Conservation (phyloP, 2,113 vertebrate species). For the Calonectris borealis region DNA sequence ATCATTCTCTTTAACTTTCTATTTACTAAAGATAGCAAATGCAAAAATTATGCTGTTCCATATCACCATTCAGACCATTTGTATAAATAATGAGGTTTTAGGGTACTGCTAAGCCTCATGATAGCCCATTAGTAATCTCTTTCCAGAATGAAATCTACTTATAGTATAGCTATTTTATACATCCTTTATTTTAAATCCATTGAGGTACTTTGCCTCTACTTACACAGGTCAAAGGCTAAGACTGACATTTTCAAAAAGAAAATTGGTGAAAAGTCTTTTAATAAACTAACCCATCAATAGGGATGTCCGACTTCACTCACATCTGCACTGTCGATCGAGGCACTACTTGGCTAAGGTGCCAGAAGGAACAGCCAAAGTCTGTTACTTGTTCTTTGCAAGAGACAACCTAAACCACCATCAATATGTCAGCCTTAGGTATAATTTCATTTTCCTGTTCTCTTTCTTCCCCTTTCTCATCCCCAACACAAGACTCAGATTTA, state of each 20-base stretch:
- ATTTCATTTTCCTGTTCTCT: neutral
- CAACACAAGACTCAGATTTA: neutral
- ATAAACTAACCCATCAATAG: neutral
- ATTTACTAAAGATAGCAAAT: neutral
- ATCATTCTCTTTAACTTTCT: neutral
- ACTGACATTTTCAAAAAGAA: neutral
- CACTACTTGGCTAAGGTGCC: neutral
- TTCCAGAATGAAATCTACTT: constrained; percentile 16
- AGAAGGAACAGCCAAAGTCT: neutral
- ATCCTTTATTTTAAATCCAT: neutral
- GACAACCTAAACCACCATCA: neutral
- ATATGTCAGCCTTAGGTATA: neutral
- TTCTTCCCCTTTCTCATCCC: neutral
- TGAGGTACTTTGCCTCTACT: neutral
- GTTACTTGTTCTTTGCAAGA: neutral
- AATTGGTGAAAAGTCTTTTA: neutral
- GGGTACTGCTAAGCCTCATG: neutral
- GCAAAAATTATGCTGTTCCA: neutral
- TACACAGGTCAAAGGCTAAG: neutral
- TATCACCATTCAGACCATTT: neutral
- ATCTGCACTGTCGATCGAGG: accelerated
- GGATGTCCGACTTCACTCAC: neutral
- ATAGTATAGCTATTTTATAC: neutral
- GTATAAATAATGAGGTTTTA: constrained; percentile 15
- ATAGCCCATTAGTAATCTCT: neutral